These are phyloP conservation scores for Miniopterus natalensis DNA, from an alignment of 2,113 vertebrate genomes.

Conservation along the genomic window DNA sequence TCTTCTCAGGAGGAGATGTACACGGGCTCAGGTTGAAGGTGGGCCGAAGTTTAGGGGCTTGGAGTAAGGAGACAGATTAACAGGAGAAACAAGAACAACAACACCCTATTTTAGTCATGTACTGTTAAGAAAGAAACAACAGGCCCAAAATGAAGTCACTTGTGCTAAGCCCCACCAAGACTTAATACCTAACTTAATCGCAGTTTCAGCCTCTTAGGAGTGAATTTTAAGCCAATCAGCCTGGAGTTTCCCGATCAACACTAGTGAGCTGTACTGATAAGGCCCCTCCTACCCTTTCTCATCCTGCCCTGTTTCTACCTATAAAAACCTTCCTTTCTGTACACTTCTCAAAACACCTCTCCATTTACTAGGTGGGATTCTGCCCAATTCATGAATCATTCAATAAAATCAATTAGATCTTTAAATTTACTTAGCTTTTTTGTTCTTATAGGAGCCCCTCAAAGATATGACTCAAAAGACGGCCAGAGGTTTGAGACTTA, in stretches of 20 bases:
- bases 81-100: neutral
- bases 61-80: neutral
- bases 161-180: neutral
- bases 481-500: neutral
- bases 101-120: neutral
- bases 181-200: neutral
- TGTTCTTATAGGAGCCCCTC: neutral
- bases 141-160: neutral
- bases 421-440: neutral
- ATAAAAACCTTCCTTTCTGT: neutral
- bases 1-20: neutral
- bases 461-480: neutral
- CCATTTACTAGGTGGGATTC: neutral
- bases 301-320: neutral
- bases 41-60: neutral
- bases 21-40: neutral
- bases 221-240: neutral
- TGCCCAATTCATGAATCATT: neutral
- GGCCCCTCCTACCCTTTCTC: neutral
- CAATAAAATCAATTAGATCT: neutral
- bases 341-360: neutral
- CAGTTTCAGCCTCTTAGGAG: neutral
- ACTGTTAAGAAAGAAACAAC: neutral
- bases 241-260: neutral
- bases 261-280: neutral